These are phyloP conservation scores for Nasonia longicornis DNA, from an alignment of 1,140 invertebrate species.

Conservation along the genomic window DNA sequence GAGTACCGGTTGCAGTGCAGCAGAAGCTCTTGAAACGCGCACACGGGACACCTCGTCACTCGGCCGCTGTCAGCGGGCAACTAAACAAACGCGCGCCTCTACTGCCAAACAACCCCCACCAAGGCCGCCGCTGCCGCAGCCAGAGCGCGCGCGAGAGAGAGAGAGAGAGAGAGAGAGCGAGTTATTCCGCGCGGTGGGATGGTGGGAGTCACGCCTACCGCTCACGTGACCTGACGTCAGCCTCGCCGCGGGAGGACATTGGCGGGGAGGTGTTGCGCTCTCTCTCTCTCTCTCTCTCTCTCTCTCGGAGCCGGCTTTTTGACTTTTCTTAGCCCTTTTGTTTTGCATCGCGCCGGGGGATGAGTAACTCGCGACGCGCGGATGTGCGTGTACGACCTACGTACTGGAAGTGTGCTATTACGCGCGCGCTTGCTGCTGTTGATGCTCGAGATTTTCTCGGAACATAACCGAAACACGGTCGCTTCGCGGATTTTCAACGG, in stretches of 20 bases:
- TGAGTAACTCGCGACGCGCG: too few relatives aligned
- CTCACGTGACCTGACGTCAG: conserved; percentile 40
- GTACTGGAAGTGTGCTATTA: too few relatives aligned
- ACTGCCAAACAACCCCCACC: conserved; percentile 62
- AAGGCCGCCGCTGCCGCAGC: conserved; percentile 45
- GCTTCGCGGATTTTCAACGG: too few relatives aligned
- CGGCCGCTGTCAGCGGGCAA: conserved; percentile 68
- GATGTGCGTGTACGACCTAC: too few relatives aligned
- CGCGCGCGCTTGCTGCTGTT: too few relatives aligned
- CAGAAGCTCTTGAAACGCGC: conserved; percentile 37
- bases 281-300: too few relatives aligned
- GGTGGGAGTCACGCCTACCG: conserved; percentile 48
- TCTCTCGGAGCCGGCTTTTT: conserved; percentile 10
- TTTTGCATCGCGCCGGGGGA: neutral
- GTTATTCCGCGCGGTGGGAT: conserved; percentile 52
- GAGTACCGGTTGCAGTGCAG: neutral
- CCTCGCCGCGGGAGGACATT: neutral
- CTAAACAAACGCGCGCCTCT: conserved; percentile 63
- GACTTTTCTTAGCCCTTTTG: neutral
- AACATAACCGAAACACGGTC: too few relatives aligned
- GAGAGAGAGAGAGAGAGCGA: conserved; percentile 54
- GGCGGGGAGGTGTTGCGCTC: neutral
- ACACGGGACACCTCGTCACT: conserved; percentile 55
- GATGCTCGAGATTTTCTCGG: too few relatives aligned
- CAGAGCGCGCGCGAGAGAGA: conserved; percentile 38